Evolutionary conservation across 2,797 vertebrate genomes (phyloP), one percentile per base, ranked within the genome.

Genomic region (Taenioides sp.): DNA sequence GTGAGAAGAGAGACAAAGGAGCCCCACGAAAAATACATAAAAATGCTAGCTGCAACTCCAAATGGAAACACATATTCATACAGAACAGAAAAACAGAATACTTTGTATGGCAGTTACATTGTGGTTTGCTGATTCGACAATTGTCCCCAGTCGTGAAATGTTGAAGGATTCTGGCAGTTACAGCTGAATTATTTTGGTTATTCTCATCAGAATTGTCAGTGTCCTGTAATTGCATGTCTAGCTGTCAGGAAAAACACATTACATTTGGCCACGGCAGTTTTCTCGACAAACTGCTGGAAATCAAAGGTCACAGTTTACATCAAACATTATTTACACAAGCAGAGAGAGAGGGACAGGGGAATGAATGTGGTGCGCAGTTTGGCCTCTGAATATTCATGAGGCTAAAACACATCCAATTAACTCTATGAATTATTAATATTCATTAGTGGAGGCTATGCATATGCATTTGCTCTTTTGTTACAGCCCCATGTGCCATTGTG

Each of bases 401-500:
- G 57, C 76, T 81, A 89, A 92, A 87, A 90, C 87, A 88, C 91
- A 91, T 86, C 91, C 91, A 94, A 94, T 94, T 94, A 93, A 90
- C 87, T 84, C 83, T 87, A 89, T 92, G 85, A 92, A 92, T 91
- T 86, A 94, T 94, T 92, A 90, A 93, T 91, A 93, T 92, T 93
- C 90, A 90, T 88, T 85, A 84, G 81, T 73, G 82, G 79, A 76
- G 60, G 75, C 76, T 70, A 86, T 92, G 86, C 88, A 93, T 93
- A 92, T 92, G 92, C 88, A 91, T 90, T 88, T 83, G 59, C 74
- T 84, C 88, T 87, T 92, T 92, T 92, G 91, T 93, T 91, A 86
- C 80, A 78, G 81, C 79, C 76, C 84, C 84, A 81, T 90, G 87
- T 84, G 81, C 79, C 78, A 74, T 80, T 75, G 82, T 71, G 88